Percentiles rank a stretch among this genome's conserved stretches.
Conservation (phyloP, 1,140 invertebrate species). For the Euwallacea similis region DNA sequence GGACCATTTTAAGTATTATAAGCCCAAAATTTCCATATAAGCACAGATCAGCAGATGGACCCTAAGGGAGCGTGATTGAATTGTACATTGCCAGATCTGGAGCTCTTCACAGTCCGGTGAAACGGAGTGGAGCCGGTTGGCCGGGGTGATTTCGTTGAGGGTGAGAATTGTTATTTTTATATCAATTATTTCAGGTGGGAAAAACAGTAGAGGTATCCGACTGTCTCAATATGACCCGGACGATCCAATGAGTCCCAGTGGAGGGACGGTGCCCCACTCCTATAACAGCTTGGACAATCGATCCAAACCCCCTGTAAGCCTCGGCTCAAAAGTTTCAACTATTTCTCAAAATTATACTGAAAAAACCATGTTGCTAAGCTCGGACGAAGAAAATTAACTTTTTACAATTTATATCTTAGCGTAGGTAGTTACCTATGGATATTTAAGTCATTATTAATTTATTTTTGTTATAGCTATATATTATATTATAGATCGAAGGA, state of each 20-base stretch:
- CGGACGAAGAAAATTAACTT: constrained; percentile 86
- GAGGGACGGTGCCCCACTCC: constrained; percentile 47
- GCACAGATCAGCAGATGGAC: too few species aligned
- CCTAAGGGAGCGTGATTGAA: too few species aligned
- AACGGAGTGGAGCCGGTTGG: too few species aligned
- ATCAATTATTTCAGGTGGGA: constrained; percentile 55
- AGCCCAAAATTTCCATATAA: too few species aligned
- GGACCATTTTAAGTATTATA: too few species aligned
- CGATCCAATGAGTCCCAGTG: constrained; percentile 57
- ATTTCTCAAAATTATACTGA: constrained; percentile 87
- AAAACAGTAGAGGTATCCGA: constrained; percentile 66
- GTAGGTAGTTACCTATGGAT: too few species aligned
- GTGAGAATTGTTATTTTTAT: too few species aligned
- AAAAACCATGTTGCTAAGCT: constrained; percentile 93
- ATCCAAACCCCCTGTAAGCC: constrained; percentile 58
- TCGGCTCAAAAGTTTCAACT: constrained; percentile 71
- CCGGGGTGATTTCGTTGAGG: too few species aligned
- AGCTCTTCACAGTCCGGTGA: too few species aligned
- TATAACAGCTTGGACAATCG: constrained; percentile 53
- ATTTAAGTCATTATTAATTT: neutral
- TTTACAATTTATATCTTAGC: neutral
- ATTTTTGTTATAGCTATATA: constrained; percentile 10
- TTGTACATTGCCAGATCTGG: too few species aligned
- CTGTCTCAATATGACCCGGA: constrained; percentile 70
- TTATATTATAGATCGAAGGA: too few species aligned